Evolutionary conservation across 2,797 vertebrate genomes (phyloP), one percentile per base, ranked within the genome.

Genomic region (Sciurus vulgaris): DNA sequence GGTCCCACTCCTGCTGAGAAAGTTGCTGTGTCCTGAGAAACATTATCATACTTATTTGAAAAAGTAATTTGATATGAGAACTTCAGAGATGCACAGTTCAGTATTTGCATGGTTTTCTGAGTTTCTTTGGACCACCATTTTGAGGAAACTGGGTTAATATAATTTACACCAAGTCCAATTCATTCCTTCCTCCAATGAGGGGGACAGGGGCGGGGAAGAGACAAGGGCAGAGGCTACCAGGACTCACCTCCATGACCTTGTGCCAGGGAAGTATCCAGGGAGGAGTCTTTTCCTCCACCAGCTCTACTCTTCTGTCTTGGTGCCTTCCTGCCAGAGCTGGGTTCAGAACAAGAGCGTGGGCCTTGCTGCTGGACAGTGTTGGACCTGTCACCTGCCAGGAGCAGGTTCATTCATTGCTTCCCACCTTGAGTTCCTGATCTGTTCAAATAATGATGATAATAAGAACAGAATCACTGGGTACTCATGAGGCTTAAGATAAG

Each of bases 51-150:
- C 93, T 89, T 96, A 85, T 93, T 95, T 96, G 44, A 20, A 86
- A 92, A 95, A 94, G 70, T 95, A 94, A 97, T 96, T 96, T 97
- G 95, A 89, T 96, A 70, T 82, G 94, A 97, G 92, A 97, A 97
- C 96, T 97, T 96, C 94, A 91, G 51, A 79, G 76, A 93, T 72
- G 38, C 86, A 86, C 79, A 95, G 81, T 96, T 86, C 93, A 89
- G 90, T 96, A 86, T 96, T 74, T 84, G 51, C 69, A 73, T 4
- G 69, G 69, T 56, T 89, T 87, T 97, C 44, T 78, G 95, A 92
- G 91, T 51, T 79, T 87, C 73, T 92, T 90, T 74, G 56, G 86
- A 76, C 82, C 26, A 56, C 38, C 14, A 12, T 88, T 95, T 95
- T 92, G 54, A 93, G 69, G n/a, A 92, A 59, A n/a, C 10, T 85